A percentile compares a stretch with the other conserved stretches of the same genome.
These are phyloP conservation scores for Sinelater perroti DNA, from an alignment of 2,888 invertebrate species.

Conservation along the genomic window DNA sequence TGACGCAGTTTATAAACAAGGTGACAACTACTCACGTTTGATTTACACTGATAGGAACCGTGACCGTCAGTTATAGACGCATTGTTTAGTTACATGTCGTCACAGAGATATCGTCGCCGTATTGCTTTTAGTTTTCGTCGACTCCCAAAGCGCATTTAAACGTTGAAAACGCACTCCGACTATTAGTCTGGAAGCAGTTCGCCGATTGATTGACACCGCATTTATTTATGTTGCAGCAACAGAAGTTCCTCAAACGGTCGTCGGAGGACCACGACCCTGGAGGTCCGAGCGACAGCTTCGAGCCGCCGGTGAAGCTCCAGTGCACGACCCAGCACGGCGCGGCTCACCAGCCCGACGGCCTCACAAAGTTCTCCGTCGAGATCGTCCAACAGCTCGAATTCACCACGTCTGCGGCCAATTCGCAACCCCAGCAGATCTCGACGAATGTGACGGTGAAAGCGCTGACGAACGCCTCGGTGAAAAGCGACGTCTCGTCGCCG, in stretches of 20 bases:
- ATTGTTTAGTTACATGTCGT: constrained; percentile 39
- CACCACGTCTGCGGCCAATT: constrained; percentile 86
- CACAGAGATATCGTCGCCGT: constrained; percentile 34
- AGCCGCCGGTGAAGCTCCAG: constrained; percentile 81
- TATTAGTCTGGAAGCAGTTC: neutral
- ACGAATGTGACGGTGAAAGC: constrained; percentile 93
- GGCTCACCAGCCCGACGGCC: constrained; percentile 62
- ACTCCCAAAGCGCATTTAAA: constrained; percentile 16
- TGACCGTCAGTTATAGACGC: constrained; percentile 39
- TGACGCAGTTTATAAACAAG: constrained; percentile 48
- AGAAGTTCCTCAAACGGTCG: constrained; percentile 82
- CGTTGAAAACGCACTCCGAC: constrained; percentile 12
- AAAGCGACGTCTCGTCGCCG: constrained; percentile 67
- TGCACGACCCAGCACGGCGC: constrained; percentile 65
- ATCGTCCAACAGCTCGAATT: constrained; percentile 92
- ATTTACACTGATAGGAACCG: constrained; percentile 39
- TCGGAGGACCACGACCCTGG: constrained; percentile 72
- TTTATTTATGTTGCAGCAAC: constrained; percentile 70
- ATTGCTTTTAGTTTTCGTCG: constrained; percentile 32
- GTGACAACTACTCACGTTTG: constrained; percentile 46
- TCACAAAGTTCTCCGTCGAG: constrained; percentile 87
- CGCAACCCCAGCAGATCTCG: constrained; percentile 88
- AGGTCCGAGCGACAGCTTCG: constrained; percentile 61
- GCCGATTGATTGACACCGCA: constrained; percentile 13
- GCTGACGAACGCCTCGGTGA: constrained; percentile 73